phyloP scores from a whole-genome alignment of 2,797 vertebrate species.

The Alosa sapidissima region DNA sequence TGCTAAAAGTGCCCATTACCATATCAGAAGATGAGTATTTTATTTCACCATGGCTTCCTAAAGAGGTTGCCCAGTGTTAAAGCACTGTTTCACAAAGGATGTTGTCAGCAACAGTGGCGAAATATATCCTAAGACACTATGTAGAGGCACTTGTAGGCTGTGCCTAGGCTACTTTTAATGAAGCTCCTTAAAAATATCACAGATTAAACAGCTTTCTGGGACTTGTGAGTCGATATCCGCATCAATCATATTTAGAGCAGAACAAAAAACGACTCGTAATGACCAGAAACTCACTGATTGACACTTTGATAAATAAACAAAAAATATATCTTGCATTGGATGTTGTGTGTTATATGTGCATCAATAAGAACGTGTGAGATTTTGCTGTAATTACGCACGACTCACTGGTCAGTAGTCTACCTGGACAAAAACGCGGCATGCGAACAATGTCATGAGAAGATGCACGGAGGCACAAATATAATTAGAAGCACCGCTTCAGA shows the following conservation, averaged over 20 bases:
- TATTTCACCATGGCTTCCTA: conserved; percentile 10
- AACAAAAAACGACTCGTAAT: neutral
- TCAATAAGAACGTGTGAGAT: conserved; percentile 15
- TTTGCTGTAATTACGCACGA: neutral
- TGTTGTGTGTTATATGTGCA: neutral
- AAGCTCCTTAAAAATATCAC: neutral
- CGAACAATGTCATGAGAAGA: conserved; percentile 20
- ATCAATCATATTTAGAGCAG: neutral
- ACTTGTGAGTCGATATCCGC: neutral
- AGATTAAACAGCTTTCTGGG: neutral
- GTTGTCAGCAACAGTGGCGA: neutral
- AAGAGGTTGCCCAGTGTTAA: conserved; percentile 18
- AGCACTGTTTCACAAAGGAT: conserved; percentile 17
- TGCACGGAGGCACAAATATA: neutral
- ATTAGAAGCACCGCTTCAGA: conserved; percentile 15
- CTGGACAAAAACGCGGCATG: conserved; percentile 25
- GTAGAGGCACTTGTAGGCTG: neutral
- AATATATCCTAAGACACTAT: neutral
- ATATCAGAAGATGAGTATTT: conserved; percentile 15
- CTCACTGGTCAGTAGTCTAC: conserved; percentile 9
- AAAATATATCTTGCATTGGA: neutral
- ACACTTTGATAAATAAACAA: neutral
- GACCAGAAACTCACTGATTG: neutral
- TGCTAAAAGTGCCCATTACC: conserved; percentile 9
- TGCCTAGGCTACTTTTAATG: neutral